phyloP scores from a whole-genome alignment of 2,113 vertebrate genomes.

The Alligator sinensis region DNA sequence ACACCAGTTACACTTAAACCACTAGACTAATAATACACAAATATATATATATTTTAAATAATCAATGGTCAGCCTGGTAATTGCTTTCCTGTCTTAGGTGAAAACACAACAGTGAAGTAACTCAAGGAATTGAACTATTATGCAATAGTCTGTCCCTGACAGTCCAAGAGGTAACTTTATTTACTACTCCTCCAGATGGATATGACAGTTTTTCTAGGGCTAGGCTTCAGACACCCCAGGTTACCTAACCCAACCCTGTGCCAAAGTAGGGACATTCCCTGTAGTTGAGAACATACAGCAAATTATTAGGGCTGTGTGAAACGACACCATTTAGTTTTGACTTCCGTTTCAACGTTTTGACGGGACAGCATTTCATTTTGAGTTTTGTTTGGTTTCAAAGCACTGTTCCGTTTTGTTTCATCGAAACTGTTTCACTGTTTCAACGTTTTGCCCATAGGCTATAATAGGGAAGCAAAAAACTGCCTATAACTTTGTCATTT shows the following conservation, averaged over 20 bases:
- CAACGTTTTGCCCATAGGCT: too few relatives aligned
- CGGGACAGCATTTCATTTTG: too few relatives aligned
- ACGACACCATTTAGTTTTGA: too few relatives aligned
- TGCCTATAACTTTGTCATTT: too few relatives aligned
- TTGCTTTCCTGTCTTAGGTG: not conserved
- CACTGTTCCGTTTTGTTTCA: too few relatives aligned
- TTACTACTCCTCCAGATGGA: not conserved
- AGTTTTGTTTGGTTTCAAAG: too few relatives aligned
- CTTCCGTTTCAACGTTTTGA: too few relatives aligned
- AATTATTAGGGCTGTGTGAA: not conserved
- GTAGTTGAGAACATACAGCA: not conserved
- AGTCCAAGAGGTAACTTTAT: not conserved
- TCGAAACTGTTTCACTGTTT: too few relatives aligned
- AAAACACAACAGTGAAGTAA: not conserved
- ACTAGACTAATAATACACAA: not conserved
- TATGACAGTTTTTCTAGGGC: not conserved
- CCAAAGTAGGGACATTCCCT: fast-evolving
- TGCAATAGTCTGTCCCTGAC: not conserved
- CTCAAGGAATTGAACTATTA: not conserved
- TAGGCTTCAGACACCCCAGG: not conserved
- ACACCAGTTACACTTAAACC: not conserved
- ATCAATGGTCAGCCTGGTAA: not conserved
- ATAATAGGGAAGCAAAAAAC: too few relatives aligned
- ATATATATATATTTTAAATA: not conserved
- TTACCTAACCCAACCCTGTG: not conserved